Percentiles rank a stretch among this genome's conserved stretches.
These are phyloP conservation scores for Ischnus inquisitorius DNA, from an alignment of 2,888 invertebrate genomes.

Conservation along the genomic window DNA sequence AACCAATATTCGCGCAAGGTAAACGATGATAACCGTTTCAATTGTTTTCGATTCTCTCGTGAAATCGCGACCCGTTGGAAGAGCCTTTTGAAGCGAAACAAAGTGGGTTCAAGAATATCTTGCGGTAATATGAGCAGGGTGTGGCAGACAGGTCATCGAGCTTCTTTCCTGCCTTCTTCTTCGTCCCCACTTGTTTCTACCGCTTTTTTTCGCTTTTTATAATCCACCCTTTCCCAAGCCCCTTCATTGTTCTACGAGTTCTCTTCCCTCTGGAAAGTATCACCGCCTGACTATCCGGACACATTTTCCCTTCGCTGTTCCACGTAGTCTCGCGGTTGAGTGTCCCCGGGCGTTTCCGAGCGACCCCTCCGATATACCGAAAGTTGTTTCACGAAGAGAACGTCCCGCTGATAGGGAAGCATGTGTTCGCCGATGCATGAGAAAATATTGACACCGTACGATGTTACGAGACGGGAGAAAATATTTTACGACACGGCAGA, in stretches of 20 bases:
- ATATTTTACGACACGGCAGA: background rate
- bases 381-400: background rate
- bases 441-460: background rate
- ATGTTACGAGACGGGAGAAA: background rate
- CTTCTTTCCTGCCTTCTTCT: constrained; percentile 51
- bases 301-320: constrained; percentile 37
- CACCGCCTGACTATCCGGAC: constrained; percentile 26
- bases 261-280: constrained; percentile 24
- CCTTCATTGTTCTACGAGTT: constrained; percentile 17
- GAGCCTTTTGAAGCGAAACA: constrained; percentile 68
- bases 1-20: background rate
- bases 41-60: background rate
- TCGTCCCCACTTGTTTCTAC: constrained; percentile 26
- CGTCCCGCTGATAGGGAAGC: background rate
- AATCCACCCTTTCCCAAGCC: constrained; percentile 21
- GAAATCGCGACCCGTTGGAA: background rate
- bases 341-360: constrained; percentile 3
- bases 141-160: constrained; percentile 48
- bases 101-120: constrained; percentile 70
- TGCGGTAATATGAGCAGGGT: constrained; percentile 44
- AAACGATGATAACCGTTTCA: background rate
- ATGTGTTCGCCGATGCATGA: background rate
- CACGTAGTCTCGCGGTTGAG: background rate
- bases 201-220: background rate
- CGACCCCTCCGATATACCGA: background rate